These are phyloP conservation scores for Zoanthus sociatus DNA, from an alignment of 92 coral and sea anemone species.

Conservation along the genomic window DNA sequence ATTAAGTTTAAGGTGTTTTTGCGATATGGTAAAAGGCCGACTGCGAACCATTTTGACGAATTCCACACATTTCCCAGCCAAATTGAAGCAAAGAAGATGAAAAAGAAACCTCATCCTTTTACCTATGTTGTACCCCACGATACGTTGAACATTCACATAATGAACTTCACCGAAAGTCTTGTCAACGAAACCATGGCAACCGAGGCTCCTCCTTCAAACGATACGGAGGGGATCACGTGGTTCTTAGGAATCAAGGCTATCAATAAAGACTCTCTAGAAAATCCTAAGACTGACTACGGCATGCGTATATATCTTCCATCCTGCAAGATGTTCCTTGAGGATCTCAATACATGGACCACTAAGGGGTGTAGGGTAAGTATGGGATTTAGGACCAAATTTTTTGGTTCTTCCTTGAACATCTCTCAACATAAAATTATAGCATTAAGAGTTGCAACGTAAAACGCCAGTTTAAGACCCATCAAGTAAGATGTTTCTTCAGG, in stretches of 20 bases:
- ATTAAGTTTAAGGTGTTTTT: slow-evolving; percentile 66
- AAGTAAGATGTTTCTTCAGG: no score
- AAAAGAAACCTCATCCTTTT: slow-evolving; percentile 84
- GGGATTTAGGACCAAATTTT: background rate
- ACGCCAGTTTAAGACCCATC: no score
- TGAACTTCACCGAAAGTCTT: slow-evolving; percentile 38
- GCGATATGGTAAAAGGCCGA: slow-evolving; percentile 77
- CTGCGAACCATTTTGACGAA: slow-evolving; percentile 81
- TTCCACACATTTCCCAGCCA: slow-evolving; percentile 78
- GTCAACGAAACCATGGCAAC: slow-evolving; percentile 59
- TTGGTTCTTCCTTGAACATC: background rate
- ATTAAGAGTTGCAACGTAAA: no score
- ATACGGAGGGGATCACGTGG: slow-evolving; percentile 65
- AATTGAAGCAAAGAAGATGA: slow-evolving; percentile 81
- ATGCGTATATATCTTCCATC: slow-evolving; percentile 88
- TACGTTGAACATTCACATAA: slow-evolving; percentile 59
- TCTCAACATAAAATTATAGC: no score
- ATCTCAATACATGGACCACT: slow-evolving; percentile 81
- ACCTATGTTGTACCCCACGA: slow-evolving; percentile 80
- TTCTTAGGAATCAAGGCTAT: slow-evolving; percentile 85
- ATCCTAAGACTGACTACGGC: slow-evolving; percentile 74
- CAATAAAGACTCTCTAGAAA: slow-evolving; percentile 68
- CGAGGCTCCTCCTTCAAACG: slow-evolving; percentile 28
- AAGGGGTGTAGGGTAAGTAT: slow-evolving; percentile 86
- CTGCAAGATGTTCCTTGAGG: slow-evolving; percentile 89